Conservation (phyloP, 2,888 invertebrate species). For the Phasia obesa region DNA sequence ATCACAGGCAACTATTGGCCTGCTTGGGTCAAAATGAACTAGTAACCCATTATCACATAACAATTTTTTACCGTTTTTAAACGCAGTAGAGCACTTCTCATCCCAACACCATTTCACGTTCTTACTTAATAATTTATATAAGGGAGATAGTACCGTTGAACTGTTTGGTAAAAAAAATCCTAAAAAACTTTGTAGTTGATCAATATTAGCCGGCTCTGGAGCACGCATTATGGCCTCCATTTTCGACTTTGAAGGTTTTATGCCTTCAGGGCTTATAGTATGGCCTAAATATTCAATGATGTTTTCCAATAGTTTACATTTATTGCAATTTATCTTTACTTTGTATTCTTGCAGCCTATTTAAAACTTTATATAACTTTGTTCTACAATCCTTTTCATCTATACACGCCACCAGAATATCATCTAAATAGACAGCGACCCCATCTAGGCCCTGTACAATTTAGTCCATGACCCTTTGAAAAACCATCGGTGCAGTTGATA, state of each 20-base stretch:
- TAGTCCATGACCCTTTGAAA: slow-evolving; percentile 58
- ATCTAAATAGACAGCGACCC: slow-evolving; percentile 39
- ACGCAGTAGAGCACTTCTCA: too few species aligned
- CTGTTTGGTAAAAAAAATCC: slow-evolving; percentile 23
- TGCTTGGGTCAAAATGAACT: not conserved
- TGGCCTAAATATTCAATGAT: slow-evolving; percentile 60
- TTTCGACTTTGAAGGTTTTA: slow-evolving; percentile 60
- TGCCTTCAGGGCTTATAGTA: slow-evolving; percentile 54
- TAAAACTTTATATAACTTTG: slow-evolving; percentile 34
- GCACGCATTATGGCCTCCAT: slow-evolving; percentile 49
- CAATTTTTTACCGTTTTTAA: not conserved
- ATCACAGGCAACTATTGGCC: not conserved
- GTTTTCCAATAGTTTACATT: slow-evolving; percentile 54
- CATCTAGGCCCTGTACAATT: slow-evolving; percentile 47
- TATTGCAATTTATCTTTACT: slow-evolving; percentile 45
- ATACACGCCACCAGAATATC: slow-evolving; percentile 45
- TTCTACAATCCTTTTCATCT: slow-evolving; percentile 30
- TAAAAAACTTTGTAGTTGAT: slow-evolving; percentile 42
- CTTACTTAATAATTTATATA: slow-evolving; percentile 38
- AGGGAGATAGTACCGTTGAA: slow-evolving; percentile 24
- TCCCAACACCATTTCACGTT: not conserved
- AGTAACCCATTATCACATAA: not conserved
- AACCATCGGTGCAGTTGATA: slow-evolving; percentile 27
- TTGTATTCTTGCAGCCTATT: slow-evolving; percentile 46
- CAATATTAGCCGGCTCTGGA: slow-evolving; percentile 28